These are phyloP conservation scores for Perdita meconis DNA, from an alignment of 2,888 invertebrate species.

Conservation along the genomic window DNA sequence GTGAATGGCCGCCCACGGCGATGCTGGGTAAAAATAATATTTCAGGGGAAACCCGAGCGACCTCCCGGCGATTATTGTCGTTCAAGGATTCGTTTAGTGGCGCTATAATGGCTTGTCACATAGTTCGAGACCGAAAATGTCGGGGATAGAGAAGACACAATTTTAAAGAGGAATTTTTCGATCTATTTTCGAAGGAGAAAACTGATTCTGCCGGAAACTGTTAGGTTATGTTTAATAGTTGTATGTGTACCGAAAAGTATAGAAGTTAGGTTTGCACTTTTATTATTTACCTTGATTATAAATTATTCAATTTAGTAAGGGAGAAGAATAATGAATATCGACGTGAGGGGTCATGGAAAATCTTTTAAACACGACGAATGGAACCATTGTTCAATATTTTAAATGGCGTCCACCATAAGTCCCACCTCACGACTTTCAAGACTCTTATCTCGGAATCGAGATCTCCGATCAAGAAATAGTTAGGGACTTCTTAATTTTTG, in stretches of 20 bases:
- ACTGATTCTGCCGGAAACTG: not conserved
- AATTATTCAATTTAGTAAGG: not conserved
- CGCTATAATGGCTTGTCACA: slow-evolving; percentile 7
- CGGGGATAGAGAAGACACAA: no score
- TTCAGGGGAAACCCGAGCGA: slow-evolving; percentile 19
- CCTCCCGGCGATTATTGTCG: slow-evolving; percentile 35
- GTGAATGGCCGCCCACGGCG: slow-evolving; percentile 40
- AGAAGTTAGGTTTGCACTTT: not conserved
- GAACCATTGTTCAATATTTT: no score
- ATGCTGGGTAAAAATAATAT: slow-evolving; percentile 42
- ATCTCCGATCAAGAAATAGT: not conserved
- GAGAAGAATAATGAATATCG: not conserved
- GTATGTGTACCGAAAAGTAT: not conserved
- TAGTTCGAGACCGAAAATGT: not conserved
- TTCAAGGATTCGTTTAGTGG: slow-evolving; percentile 42
- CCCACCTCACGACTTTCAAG: no score
- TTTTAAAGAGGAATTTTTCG: not conserved
- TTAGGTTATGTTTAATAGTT: no score
- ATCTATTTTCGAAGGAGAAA: not conserved
- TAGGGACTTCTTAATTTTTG: not conserved
- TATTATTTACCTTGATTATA: not conserved
- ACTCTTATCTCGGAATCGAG: no score
- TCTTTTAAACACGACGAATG: no score
- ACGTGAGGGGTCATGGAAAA: no score
- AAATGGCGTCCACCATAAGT: no score